These are phyloP conservation scores for Copidosoma floridanum DNA, from an alignment of 1,140 invertebrate genomes.

Conservation along the genomic window DNA sequence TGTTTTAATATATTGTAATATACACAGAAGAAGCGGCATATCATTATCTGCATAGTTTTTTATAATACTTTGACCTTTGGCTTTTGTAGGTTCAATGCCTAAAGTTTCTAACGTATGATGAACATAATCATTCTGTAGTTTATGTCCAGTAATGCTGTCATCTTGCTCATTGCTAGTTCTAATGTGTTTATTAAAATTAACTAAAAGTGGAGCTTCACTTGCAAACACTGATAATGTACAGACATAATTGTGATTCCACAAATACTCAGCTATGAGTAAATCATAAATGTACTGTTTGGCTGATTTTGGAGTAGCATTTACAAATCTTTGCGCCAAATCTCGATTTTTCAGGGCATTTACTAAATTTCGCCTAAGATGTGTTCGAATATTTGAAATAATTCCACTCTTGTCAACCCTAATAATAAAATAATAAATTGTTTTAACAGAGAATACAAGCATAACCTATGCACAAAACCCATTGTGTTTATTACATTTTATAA, in stretches of 20 bases:
- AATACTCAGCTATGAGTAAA: conserved; percentile 52
- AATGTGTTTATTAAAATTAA: conserved; percentile 45
- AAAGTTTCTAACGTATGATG: conserved; percentile 47
- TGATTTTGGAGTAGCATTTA: conserved; percentile 36
- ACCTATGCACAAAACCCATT: conserved; percentile 8
- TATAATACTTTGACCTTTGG: conserved; percentile 43
- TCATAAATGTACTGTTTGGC: conserved; percentile 54
- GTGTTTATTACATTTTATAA: background rate
- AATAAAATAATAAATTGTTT: background rate
- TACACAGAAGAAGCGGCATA: conserved; percentile 43
- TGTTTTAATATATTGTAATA: conserved; percentile 42
- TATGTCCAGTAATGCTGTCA: conserved; percentile 29
- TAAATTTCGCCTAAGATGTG: conserved; percentile 50
- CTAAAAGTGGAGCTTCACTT: conserved; percentile 50
- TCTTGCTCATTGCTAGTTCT: conserved; percentile 18
- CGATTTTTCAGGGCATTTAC: conserved; percentile 49
- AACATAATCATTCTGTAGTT: conserved; percentile 49
- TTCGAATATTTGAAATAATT: conserved; percentile 51
- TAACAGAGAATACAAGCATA: conserved; percentile 13
- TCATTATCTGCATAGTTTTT: conserved; percentile 41
- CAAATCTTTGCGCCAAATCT: conserved; percentile 38
- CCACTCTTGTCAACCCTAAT: conserved; percentile 53
- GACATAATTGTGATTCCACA: conserved; percentile 49
- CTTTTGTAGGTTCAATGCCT: conserved; percentile 42
- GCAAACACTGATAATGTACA: conserved; percentile 53